A percentile compares a stretch with the other conserved stretches of the same genome.
These are phyloP conservation scores for Oryzias javanicus DNA, from an alignment of 2,113 vertebrate genomes.

Conservation along the genomic window DNA sequence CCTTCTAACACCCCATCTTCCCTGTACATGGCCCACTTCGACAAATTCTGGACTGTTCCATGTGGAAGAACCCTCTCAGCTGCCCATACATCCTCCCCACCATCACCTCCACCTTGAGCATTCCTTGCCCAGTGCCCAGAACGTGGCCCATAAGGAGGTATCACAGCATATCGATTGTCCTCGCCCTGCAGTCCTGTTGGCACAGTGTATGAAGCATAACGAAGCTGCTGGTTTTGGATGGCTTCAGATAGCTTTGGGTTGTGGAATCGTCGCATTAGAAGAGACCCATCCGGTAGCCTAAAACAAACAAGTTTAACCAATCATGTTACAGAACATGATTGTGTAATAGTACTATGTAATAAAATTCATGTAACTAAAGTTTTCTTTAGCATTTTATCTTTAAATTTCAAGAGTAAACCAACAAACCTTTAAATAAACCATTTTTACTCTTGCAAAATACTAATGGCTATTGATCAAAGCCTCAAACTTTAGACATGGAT, in stretches of 20 bases:
- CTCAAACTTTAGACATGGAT: too few relatives aligned
- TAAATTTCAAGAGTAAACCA: too few relatives aligned
- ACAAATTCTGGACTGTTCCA: conserved; percentile 71
- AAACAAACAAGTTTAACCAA: conserved; percentile 3
- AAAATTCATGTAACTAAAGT: not conserved
- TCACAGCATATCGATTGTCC: conserved; percentile 82
- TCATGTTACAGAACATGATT: not conserved
- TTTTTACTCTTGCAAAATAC: too few relatives aligned
- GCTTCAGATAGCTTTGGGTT: conserved; percentile 65
- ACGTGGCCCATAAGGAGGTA: conserved; percentile 82
- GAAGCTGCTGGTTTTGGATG: conserved; percentile 74
- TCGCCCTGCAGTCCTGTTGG: conserved; percentile 66
- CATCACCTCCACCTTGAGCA: conserved; percentile 59
- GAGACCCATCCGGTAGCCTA: conserved; percentile 66
- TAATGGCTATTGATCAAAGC: too few relatives aligned
- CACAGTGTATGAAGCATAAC: conserved; percentile 70
- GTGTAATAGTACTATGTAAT: not conserved
- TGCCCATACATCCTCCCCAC: conserved; percentile 77
- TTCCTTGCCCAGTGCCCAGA: conserved; percentile 79
- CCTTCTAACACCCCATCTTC: conserved; percentile 74
- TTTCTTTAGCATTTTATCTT: not conserved
- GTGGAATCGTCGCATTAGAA: conserved; percentile 64
- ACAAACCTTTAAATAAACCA: too few relatives aligned
- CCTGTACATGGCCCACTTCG: conserved; percentile 77
- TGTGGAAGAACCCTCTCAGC: conserved; percentile 76